These are phyloP conservation scores for Teleiodes luculella DNA, from an alignment of 2,888 invertebrate genomes.

Conservation along the genomic window DNA sequence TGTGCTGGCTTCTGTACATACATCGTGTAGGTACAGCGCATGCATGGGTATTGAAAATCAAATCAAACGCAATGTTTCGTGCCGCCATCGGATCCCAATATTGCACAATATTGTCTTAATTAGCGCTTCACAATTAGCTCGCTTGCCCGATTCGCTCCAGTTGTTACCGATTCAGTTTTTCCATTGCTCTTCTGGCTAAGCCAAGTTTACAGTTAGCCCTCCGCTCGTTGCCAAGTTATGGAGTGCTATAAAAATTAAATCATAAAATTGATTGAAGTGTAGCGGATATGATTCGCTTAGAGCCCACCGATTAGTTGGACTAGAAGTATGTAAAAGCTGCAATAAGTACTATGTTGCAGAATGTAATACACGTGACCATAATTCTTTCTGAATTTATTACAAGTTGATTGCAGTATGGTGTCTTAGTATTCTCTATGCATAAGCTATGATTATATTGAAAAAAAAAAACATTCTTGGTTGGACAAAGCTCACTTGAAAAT, in stretches of 20 bases:
- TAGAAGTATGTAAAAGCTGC: neutral
- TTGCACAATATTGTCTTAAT: slow-evolving; percentile 71
- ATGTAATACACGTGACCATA: neutral
- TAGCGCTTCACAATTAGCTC: slow-evolving; percentile 61
- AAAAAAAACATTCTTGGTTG: no score
- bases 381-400: no score
- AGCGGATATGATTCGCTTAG: slow-evolving; percentile 1
- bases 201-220: slow-evolving; percentile 65
- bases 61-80: slow-evolving; percentile 38
- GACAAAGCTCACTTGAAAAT: no score
- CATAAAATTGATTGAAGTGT: slow-evolving; percentile 38
- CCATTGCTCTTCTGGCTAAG: slow-evolving; percentile 53
- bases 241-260: slow-evolving; percentile 51
- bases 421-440: no score
- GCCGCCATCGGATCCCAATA: slow-evolving; percentile 50
- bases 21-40: no score
- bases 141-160: slow-evolving; percentile 73
- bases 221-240: slow-evolving; percentile 56
- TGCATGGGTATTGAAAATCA: slow-evolving; percentile 24
- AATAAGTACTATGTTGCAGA: neutral
- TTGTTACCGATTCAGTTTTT: slow-evolving; percentile 73
- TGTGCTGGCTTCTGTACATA: no score
- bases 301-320: neutral
- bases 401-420: no score
- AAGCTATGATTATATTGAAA: no score